A percentile compares a stretch with the other conserved stretches of the same genome.
Conservation (phyloP, 2,888 invertebrate species). For the Biston betularia region DNA sequence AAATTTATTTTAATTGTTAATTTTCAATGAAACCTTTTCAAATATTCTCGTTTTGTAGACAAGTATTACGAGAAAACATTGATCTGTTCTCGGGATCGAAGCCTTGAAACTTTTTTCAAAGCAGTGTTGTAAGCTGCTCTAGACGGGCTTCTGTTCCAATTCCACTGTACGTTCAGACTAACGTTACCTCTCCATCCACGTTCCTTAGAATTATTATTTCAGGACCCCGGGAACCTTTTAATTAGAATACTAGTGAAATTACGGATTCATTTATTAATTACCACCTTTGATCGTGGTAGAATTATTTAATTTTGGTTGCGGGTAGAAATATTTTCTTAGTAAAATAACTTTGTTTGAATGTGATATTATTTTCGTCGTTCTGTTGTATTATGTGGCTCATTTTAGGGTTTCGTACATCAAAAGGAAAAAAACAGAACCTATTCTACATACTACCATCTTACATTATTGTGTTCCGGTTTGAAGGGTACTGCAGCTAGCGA, state of each 20-base stretch:
- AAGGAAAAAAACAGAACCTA: too few relatives aligned
- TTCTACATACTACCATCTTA: too few relatives aligned
- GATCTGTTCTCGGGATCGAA: not conserved
- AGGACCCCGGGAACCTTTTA: conserved; percentile 42
- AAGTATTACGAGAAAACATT: too few relatives aligned
- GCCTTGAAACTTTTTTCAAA: not conserved
- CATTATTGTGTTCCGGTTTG: too few relatives aligned
- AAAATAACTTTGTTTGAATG: not conserved
- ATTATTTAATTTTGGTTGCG: conserved; percentile 16
- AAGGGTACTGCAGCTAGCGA: too few relatives aligned
- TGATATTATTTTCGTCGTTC: not conserved
- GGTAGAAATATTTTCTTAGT: not conserved
- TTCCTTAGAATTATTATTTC: conserved; percentile 31
- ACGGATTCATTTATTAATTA: conserved; percentile 40
- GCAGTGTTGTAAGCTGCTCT: not conserved
- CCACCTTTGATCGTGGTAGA: conserved; percentile 27
- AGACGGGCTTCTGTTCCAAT: conserved; percentile 1
- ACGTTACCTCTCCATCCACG: not conserved
- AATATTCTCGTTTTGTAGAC: too few relatives aligned
- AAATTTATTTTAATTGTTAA: too few relatives aligned
- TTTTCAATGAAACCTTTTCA: too few relatives aligned
- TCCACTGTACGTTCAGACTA: conserved; percentile 7
- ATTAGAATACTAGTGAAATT: conserved; percentile 50
- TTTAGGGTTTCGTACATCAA: too few relatives aligned
- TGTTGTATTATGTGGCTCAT: not conserved